phyloP scores from a whole-genome alignment of 2,797 vertebrate genomes.

The Urosaurus nigricauda region DNA sequence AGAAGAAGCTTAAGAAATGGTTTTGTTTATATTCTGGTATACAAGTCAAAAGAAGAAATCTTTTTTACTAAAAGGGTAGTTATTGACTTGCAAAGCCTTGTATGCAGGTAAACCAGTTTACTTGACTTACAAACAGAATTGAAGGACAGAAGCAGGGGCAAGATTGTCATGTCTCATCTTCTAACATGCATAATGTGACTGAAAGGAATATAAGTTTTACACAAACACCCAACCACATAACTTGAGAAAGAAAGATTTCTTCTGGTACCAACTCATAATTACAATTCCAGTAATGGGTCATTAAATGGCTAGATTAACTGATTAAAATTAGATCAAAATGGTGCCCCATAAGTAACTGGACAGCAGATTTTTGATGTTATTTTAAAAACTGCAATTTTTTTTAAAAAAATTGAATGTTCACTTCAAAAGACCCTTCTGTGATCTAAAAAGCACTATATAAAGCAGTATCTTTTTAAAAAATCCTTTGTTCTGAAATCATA shows the following conservation, averaged over 20 bases:
- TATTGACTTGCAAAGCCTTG: not conserved
- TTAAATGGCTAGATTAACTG: not conserved
- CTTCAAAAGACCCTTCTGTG: not conserved
- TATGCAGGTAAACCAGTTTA: not conserved
- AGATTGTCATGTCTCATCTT: not conserved
- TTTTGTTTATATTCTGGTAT: not conserved
- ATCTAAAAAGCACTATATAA: no score
- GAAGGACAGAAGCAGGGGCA: not conserved
- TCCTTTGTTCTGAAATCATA: no score
- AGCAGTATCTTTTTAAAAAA: no score
- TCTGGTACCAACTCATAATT: not conserved
- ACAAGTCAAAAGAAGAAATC: not conserved
- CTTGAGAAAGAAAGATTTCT: slow-evolving; percentile 1
- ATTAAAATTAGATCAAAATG: slow-evolving; percentile 10
- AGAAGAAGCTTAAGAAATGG: not conserved
- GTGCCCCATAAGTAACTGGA: not conserved
- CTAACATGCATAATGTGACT: not conserved
- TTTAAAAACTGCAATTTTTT: not conserved
- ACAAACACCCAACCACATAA: slow-evolving; percentile 9
- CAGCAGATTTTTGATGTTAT: not conserved
- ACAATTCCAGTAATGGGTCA: not conserved
- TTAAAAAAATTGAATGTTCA: not conserved
- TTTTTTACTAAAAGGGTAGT: not conserved
- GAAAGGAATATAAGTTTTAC: not conserved
- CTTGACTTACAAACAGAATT: not conserved